Evolutionary conservation across 2,888 invertebrate species (phyloP).

Genomic region (Mactromeris polynyma): DNA sequence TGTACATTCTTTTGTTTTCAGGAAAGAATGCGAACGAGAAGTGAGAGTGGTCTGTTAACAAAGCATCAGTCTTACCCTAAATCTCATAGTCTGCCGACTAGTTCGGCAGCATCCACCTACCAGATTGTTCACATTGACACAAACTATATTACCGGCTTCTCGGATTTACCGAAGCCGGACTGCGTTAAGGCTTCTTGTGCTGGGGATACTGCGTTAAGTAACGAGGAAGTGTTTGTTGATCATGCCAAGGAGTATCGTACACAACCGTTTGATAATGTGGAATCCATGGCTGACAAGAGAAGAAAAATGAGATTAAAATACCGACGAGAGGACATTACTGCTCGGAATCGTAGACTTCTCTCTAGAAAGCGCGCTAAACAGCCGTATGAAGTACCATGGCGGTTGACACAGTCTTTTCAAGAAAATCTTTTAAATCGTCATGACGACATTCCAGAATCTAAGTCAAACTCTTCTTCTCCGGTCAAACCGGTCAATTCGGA

Average conservation of each 20-base stretch:
- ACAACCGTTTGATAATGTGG: slow-evolving; percentile 59
- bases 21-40: slow-evolving; percentile 76
- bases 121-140: slow-evolving; percentile 81
- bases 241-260: slow-evolving; percentile 64
- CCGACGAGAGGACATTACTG: slow-evolving; percentile 48
- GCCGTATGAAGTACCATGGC: slow-evolving; percentile 84
- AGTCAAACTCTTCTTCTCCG: slow-evolving; percentile 80
- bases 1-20: slow-evolving; percentile 42
- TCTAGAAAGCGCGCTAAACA: slow-evolving; percentile 68
- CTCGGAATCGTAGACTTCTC: slow-evolving; percentile 69
- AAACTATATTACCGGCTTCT: slow-evolving; percentile 79
- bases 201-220: slow-evolving; percentile 11
- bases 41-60: slow-evolving; percentile 67
- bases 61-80: slow-evolving; percentile 43
- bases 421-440: slow-evolving; percentile 68
- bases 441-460: slow-evolving; percentile 71
- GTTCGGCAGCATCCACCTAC: slow-evolving; percentile 62
- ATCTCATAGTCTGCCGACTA: slow-evolving; percentile 46
- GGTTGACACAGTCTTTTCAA: slow-evolving; percentile 77
- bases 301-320: slow-evolving; percentile 62
- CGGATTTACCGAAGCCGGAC: slow-evolving; percentile 55
- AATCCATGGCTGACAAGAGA: slow-evolving; percentile 60
- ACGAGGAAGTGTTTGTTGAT: slow-evolving; percentile 56
- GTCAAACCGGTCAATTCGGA: slow-evolving; percentile 70
- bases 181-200: slow-evolving; percentile 1